A percentile compares a stretch with the other conserved stretches of the same genome.
Evolutionary conservation across 1,140 invertebrate species (phyloP).

Genomic region (Cydia amplana): DNA sequence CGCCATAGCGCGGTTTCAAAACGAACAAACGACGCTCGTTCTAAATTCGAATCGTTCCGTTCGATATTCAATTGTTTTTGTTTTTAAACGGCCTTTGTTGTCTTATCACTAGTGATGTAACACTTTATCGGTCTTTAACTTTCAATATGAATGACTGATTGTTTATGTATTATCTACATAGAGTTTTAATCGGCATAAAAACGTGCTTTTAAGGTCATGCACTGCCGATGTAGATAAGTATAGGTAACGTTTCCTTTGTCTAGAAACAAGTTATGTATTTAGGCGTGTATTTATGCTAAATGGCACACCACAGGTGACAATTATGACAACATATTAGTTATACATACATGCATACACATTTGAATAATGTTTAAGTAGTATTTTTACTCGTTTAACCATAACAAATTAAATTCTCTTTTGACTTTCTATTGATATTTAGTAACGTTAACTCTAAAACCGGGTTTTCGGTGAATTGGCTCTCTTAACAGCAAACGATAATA

Average conservation of each 20-base stretch:
- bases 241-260: slow-evolving; percentile 26
- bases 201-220: slow-evolving; percentile 8
- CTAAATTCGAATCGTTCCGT: slow-evolving; percentile 33
- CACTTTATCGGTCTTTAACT: slow-evolving; percentile 42
- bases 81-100: slow-evolving; percentile 9
- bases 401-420: slow-evolving; percentile 1
- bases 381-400: not conserved
- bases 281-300: slow-evolving; percentile 29
- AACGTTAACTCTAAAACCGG: not conserved
- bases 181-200: slow-evolving; percentile 36
- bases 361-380: not conserved
- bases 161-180: slow-evolving; percentile 49
- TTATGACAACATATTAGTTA: slow-evolving; percentile 13
- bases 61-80: slow-evolving; percentile 21
- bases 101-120: slow-evolving; percentile 49
- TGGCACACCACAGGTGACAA: slow-evolving; percentile 3
- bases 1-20: slow-evolving; percentile 49
- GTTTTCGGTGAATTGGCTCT: not conserved
- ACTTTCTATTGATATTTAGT: slow-evolving; percentile 1
- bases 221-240: slow-evolving; percentile 8
- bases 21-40: slow-evolving; percentile 33
- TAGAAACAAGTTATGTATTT: slow-evolving; percentile 30
- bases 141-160: slow-evolving; percentile 57
- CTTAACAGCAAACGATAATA: not conserved
- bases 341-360: not conserved